Base-by-base conservation (phyloP, 2,797 vertebrate species). In the Atherinosoma microstoma region DNA sequence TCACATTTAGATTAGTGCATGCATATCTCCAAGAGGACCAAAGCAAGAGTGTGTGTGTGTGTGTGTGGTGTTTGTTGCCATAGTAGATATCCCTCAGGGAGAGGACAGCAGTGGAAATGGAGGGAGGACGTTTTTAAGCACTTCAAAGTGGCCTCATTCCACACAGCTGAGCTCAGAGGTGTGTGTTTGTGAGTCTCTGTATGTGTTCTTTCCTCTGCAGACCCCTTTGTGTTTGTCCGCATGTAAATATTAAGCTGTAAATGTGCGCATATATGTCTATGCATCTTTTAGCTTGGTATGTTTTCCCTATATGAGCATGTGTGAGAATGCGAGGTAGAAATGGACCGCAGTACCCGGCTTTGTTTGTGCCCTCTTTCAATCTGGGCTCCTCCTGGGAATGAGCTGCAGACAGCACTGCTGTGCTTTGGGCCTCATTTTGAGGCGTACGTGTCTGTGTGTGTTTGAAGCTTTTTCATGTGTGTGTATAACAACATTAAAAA, bases 131-230 rank as follows among this genome's bases (percentile, higher is more conserved):
- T 83, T 87, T 88, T 90, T 88, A 89, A 89, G 82, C 80, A 87
- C 89, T 90, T 92, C 86, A 92, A 92, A 90, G 90, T 91, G 90
- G 79, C 86, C 84, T 86, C 85, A 88, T 89, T 89, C 89, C 87
- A 89, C 88, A 87, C 88, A 92, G 90, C 90, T 90, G 89, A 92
- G 90, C 85, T 81, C 88, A 80, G 80, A 75, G 65, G 78, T 84
- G 78, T 79, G 66, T 64, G 76, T 61, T 54, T 34, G 53, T 65
- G 11, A 75, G 9, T 64, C 72, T n/a, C 60, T 56, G 61, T 73
- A 35, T 56, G 61, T 73, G 36, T 82, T 27, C 35, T 35, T 57
- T 30, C 45, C 15, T 53, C 13, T 58, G 10, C 40, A 71, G 35
- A 59, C 35, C 67, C 18, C 18, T 51, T 45, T 62, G 40, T 59